Base-by-base conservation (phyloP, 2,113 vertebrate species). In the Mastomys natalensis region DNA sequence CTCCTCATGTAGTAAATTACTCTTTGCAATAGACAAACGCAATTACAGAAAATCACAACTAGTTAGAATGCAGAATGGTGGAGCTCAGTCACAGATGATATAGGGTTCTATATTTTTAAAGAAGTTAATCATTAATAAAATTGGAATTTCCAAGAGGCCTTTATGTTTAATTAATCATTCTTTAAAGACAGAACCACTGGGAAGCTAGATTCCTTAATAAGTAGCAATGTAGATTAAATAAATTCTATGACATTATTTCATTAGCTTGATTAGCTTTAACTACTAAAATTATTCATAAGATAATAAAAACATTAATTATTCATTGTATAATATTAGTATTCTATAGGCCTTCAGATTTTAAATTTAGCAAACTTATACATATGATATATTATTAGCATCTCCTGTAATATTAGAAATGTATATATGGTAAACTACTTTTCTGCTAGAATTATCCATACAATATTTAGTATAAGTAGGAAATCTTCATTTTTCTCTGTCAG, bases 311-410 rank as follows among this genome's bases (percentile, higher is more conserved):
- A 31, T 31, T 64, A 66, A 66, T 48, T 31, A 74, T 34, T 92
- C 70, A 34, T 37, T 93, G 62, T 16, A 21, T 1, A 78, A 74
- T 92, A 85, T 86, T 40, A 89, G 84, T 22, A 64, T 80, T 96
- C 2, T 19, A 21, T 51, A 87, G 43, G 68, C 16, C 62, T 77
- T 78, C 51, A 76, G 34, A 60, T 91, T 93, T 94, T 88, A 91
- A 94, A 96, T 89, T 77, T 7, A 91, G 16, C 68, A 73, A 73
- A 95, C 90, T n/a, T 80, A 62, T n/a, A 89, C 13, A 72, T 45
- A 70, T 90, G 40, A 93, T 72, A 21, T 21, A 88, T 3, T 73
- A 3, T 31, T 90, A 64, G 85, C 13, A 48, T 90, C 3, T 29
- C 95, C 68, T 89, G 8, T 7, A 21, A 45, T 66, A 72, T 51